Evolutionary conservation across 2,113 vertebrate genomes (phyloP).

Genomic region (Apteryx owenii): DNA sequence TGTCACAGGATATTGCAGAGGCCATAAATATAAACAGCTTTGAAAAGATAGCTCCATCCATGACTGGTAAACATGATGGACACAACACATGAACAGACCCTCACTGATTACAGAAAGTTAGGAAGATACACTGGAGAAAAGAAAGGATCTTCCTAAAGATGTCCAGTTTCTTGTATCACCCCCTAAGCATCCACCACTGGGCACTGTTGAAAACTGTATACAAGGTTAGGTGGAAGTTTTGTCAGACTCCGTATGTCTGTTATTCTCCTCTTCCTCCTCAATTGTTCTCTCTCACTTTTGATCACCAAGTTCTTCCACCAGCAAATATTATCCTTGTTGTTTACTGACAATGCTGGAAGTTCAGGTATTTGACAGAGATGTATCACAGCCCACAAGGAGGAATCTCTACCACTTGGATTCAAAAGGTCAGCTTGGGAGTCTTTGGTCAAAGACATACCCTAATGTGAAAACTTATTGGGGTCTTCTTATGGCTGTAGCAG

Average conservation of each 20-base stretch:
- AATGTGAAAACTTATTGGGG: not conserved
- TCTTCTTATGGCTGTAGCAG: not conserved
- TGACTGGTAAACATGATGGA: too few species aligned
- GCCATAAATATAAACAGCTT: too few species aligned
- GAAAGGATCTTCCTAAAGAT: too few species aligned
- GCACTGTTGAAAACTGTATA: too few species aligned
- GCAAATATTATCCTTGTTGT: not conserved
- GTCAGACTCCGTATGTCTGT: not conserved
- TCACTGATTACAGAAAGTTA: too few species aligned
- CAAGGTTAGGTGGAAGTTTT: not conserved
- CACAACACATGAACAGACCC: too few species aligned
- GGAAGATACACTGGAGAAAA: too few species aligned
- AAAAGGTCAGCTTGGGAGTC: rapidly evolving
- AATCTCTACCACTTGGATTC: not conserved
- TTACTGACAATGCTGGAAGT: not conserved
- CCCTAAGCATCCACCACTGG: too few species aligned
- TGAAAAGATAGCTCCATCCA: too few species aligned
- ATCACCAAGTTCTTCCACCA: not conserved
- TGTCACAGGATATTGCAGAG: too few species aligned
- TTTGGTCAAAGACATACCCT: not conserved
- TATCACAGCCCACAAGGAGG: not conserved
- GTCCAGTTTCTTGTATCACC: too few species aligned
- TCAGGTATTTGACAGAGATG: not conserved
- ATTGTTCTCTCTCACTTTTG: not conserved
- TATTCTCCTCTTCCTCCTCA: not conserved